Evolutionary conservation across 2,113 vertebrate species (phyloP).

Genomic region (Pseudopipra pipra): DNA sequence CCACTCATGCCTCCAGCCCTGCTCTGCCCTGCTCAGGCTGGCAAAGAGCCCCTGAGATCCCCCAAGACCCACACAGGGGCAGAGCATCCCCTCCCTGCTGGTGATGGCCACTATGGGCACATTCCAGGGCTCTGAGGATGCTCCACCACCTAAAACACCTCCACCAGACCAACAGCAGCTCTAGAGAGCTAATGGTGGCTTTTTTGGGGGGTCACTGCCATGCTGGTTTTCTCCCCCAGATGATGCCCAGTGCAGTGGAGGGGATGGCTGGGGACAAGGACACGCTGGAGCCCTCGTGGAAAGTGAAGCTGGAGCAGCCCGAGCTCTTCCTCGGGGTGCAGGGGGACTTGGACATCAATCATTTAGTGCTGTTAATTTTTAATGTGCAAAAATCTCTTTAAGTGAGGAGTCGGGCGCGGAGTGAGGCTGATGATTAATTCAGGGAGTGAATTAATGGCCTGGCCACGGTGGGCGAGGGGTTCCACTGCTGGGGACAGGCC

Average conservation of each 20-base stretch:
- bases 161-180: neutral
- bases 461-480: fast-evolving
- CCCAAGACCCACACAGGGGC: fast-evolving
- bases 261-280: neutral
- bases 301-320: neutral
- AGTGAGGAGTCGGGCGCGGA: neutral
- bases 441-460: neutral
- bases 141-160: neutral
- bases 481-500: neutral
- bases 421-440: constrained; percentile 48
- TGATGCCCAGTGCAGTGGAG: neutral
- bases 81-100: fast-evolving
- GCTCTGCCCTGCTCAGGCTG: neutral
- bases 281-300: fast-evolving
- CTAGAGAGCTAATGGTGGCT: neutral
- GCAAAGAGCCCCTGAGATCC: neutral
- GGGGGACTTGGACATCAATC: constrained; percentile 6
- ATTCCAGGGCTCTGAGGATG: neutral
- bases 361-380: constrained; percentile 58
- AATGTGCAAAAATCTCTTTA: constrained; percentile 13
- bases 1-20: neutral
- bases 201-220: fast-evolving
- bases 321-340: neutral
- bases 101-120: too few relatives aligned
- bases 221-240: neutral